Evolutionary conservation across 2,797 vertebrate species (phyloP), one percentile per base, ranked within the genome.

Genomic region (Urophycis tenuis): DNA sequence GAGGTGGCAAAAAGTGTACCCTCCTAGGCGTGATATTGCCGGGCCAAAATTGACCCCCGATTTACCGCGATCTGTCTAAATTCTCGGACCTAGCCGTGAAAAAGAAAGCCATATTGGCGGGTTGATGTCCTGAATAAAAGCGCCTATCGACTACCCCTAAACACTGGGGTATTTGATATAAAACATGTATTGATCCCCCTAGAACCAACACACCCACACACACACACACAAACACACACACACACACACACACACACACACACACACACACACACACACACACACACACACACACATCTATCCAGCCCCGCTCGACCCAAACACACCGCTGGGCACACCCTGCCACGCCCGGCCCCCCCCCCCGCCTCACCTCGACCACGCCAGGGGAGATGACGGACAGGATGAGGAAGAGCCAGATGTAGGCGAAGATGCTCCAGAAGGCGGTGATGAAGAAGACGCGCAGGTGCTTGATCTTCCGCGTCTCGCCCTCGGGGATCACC

Each of bases 361-460:
- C 11, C 7, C 22, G 15, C 29, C 84, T 83, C 45, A 78, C 79
- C 90, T 96, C 92, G 79, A 97, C 95, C 5, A 94, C 88, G 0
- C 95, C 94, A 0, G 95, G 96, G 0, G 96, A 92, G 33, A 96
- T 95, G 79, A 96, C 93, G 0, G 95, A 93, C 17, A 97, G 89
- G 91, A 96, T 97, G 72, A 96, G 93, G 89, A 94, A 96, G 72
- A 97, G 92, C 96, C 95, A 96, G 76, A 96, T 93, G 81, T 96
- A 97, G 80, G 95, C 96, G 15, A 96, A 97, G 93, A 97, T 95
- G 85, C 95, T 97, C 95, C 95, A 96, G 0, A 95, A 93, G 73
- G 95, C 95, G 0, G 95, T 96, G 91, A 96, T 95, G 30, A 96
- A 97, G 91, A 96, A 97, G 76, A 97, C 96, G 0, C 96, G 30